Conservation (phyloP, 2,113 vertebrate genomes). For the Cyanocitta stelleri region DNA sequence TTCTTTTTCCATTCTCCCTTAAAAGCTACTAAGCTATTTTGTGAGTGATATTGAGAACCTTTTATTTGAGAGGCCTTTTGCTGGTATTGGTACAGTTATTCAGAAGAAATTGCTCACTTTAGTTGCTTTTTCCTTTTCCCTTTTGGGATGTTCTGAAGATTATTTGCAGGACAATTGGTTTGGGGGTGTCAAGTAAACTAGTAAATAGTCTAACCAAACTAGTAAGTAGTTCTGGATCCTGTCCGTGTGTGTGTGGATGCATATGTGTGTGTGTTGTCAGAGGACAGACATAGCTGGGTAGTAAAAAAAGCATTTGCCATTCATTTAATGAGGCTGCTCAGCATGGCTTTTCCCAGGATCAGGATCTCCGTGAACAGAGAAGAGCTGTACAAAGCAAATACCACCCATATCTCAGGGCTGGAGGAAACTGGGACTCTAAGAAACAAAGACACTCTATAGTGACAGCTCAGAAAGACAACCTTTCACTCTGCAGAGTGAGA, state of each 20-base stretch:
- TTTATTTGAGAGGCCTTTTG: not conserved
- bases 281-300: not conserved
- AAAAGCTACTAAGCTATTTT: not conserved
- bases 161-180: not conserved
- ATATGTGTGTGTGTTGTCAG: not conserved
- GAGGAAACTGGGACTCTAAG: not conserved
- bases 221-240: not conserved
- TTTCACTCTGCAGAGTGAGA: not conserved
- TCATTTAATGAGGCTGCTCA: not conserved
- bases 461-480: not conserved
- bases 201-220: not conserved
- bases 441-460: not conserved
- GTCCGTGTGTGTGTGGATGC: fast-evolving
- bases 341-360: not conserved
- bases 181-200: not conserved
- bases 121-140: not conserved
- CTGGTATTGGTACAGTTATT: not conserved
- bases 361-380: not conserved
- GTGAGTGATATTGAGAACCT: not conserved
- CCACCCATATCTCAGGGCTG: not conserved
- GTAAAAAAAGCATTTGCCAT: not conserved
- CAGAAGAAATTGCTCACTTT: not conserved
- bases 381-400: not conserved
- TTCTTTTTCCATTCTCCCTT: not conserved
- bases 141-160: not conserved